Conservation (phyloP, 2,113 vertebrate species). For the Microcebus griseorufus region DNA sequence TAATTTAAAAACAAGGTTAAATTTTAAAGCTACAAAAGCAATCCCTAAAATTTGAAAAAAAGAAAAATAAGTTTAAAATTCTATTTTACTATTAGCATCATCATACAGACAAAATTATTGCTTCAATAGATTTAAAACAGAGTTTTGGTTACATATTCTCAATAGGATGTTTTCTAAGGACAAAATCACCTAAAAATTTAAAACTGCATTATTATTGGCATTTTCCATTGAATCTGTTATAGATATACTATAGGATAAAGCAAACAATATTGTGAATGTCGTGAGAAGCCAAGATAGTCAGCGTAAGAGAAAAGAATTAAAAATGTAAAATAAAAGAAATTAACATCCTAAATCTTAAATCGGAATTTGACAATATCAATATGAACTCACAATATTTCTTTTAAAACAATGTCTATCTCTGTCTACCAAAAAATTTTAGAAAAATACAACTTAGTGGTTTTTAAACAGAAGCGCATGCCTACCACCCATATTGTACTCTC, state of each 20-base stretch:
- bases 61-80: neutral
- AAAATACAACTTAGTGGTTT: too few relatives aligned
- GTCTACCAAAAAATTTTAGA: neutral
- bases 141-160: neutral
- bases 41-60: neutral
- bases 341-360: too few relatives aligned
- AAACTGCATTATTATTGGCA: neutral
- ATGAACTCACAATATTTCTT: neutral
- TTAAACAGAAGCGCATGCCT: neutral
- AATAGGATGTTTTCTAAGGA: neutral
- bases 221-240: neutral
- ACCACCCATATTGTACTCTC: accelerated
- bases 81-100: accelerated
- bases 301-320: neutral
- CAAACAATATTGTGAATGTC: too few relatives aligned
- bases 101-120: accelerated
- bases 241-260: neutral
- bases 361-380: neutral
- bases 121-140: neutral
- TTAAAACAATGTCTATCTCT: neutral
- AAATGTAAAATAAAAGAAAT: neutral
- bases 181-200: neutral
- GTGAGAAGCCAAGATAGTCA: too few relatives aligned
- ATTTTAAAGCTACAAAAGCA: neutral
- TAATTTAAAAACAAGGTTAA: neutral